Base-by-base conservation (phyloP, 1,140 invertebrate species). In the Pogonognathellus flavescens region DNA sequence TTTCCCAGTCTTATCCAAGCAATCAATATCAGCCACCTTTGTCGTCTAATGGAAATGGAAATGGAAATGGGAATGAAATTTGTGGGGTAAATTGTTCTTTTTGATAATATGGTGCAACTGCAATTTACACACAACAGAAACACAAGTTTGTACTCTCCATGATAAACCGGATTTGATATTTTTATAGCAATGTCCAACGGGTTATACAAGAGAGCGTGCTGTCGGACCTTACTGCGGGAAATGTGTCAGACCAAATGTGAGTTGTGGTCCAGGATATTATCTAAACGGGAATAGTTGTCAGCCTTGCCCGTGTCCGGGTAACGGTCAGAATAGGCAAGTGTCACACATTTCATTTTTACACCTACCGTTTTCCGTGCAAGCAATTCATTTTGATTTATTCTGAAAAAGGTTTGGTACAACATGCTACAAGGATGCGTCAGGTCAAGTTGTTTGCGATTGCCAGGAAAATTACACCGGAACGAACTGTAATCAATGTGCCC, bases 401-500 rank as follows among this genome's bases (percentile, higher is more conserved):
- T 10, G 1, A 2, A 66, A 76, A 87, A 94, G 94, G 91, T 96
- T 96, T 91, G 94, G 93, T 83, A 92, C 92, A 88, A 95, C 95
- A 3, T 99, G 98, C 91, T 92, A 93, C 52, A 14, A 25, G 22
- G 95, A 93, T 57, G 91, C 93, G 1, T 94, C 96, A 89, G 94
- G 94, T 18, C 92, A 95, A 87, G 95, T 97, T 0, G 94, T 94
- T 0, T 99, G 97, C 89, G 93, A 95, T 87, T 99, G 98, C 90
- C 93, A 94, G 22, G 91, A 93, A 85, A 97, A 96, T 50, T 98
- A 98, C 90, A 91, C 92, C 72, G 98, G 98, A 16, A 91, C 93
- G 16, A 92, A 95, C 62, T 99, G 98, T 91, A 94, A 97, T 90
- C 90, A 92, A 83, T 98, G 96, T 89, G 94, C 94, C 52, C 86